Conservation (phyloP, 2,888 invertebrate genomes). For the Clanis bilineata region DNA sequence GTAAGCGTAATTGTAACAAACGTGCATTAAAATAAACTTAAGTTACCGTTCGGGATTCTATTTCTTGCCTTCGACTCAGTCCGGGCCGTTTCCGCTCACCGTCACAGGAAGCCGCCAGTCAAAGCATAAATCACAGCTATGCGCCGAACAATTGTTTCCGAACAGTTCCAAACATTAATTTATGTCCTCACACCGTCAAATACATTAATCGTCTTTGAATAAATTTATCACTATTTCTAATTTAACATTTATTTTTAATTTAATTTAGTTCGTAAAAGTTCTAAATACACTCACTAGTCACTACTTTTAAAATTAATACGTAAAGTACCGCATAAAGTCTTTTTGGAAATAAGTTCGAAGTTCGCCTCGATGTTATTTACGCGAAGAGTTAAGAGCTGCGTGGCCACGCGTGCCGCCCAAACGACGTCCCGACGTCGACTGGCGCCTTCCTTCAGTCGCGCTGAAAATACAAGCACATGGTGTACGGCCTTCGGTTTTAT, state of each 20-base stretch:
- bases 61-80: constrained; percentile 54
- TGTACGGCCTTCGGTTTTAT: constrained; percentile 61
- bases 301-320: neutral
- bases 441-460: constrained; percentile 47
- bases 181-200: constrained; percentile 32
- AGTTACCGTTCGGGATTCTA: constrained; percentile 63
- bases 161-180: constrained; percentile 42
- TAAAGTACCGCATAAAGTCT: constrained; percentile 4
- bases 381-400: constrained; percentile 39
- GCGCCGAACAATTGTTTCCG: constrained; percentile 47
- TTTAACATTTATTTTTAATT: neutral
- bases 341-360: constrained; percentile 25
- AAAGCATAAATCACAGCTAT: constrained; percentile 53
- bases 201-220: neutral
- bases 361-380: constrained; percentile 69
- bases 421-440: constrained; percentile 61
- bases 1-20: constrained; percentile 36
- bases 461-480: constrained; percentile 66
- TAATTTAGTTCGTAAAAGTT: neutral
- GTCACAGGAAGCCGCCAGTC: constrained; percentile 62
- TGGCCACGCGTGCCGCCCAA: constrained; percentile 37
- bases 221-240: neutral
- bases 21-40: constrained; percentile 43
- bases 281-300: neutral
- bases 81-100: constrained; percentile 53